phyloP scores from a whole-genome alignment of 1,140 invertebrate species.

The Drosophila guanche region DNA sequence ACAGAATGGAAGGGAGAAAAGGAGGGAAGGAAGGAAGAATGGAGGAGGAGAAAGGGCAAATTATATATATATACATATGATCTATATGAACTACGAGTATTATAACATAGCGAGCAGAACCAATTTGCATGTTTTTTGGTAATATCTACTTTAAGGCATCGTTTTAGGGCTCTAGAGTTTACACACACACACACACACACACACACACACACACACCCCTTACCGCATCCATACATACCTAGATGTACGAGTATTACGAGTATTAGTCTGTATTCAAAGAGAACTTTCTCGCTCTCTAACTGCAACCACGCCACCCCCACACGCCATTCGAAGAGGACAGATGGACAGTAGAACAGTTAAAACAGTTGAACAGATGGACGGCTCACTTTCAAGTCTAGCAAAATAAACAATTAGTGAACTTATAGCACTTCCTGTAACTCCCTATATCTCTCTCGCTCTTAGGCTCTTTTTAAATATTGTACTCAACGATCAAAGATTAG shows the following conservation, averaged over 20 bases:
- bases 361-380: not conserved
- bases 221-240: constrained; percentile 19
- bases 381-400: constrained; percentile 77
- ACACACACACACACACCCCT: constrained; percentile 27
- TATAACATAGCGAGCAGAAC: constrained; percentile 77
- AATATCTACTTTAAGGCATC: constrained; percentile 69
- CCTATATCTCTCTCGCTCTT: constrained; percentile 69
- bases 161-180: constrained; percentile 78
- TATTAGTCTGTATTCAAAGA: constrained; percentile 25
- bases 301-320: not conserved
- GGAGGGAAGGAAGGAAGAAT: constrained; percentile 1
- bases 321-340: not conserved
- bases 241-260: constrained; percentile 27
- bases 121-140: constrained; percentile 81
- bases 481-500: constrained; percentile 52
- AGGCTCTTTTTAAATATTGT: constrained; percentile 61
- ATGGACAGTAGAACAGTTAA: no score
- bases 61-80: constrained; percentile 59
- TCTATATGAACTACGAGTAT: constrained; percentile 60
- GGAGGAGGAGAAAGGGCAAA: constrained; percentile 39
- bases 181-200: constrained; percentile 43
- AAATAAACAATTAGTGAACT: constrained; percentile 77
- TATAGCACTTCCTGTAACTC: constrained; percentile 72
- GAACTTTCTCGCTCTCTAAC: constrained; percentile 1
- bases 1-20: constrained; percentile 39